These are phyloP conservation scores for Paramisgurnus dabryanus DNA, from an alignment of 2,113 vertebrate species.

Conservation along the genomic window DNA sequence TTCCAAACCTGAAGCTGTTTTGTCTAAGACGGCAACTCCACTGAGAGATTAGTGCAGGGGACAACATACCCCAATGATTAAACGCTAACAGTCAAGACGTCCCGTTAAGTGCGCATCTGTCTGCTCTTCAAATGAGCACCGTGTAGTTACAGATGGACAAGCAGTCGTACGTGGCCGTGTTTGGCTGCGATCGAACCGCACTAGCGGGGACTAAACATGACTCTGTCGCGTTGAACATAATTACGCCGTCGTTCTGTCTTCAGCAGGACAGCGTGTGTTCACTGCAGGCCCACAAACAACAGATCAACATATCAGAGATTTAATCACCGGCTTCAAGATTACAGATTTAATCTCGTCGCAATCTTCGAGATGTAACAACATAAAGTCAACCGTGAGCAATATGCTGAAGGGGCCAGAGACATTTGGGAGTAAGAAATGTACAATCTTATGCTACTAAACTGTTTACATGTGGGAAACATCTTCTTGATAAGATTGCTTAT, in stretches of 20 bases:
- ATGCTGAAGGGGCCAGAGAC: slow-evolving; percentile 43
- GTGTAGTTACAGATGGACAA: slow-evolving; percentile 62
- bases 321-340: slow-evolving; percentile 68
- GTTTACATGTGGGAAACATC: slow-evolving; percentile 56
- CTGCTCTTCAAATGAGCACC: slow-evolving; percentile 76
- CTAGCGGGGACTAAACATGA: slow-evolving; percentile 60
- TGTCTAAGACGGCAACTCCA: slow-evolving; percentile 57
- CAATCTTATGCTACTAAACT: slow-evolving; percentile 46
- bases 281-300: slow-evolving; percentile 38
- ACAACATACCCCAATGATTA: slow-evolving; percentile 44
- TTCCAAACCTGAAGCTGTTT: slow-evolving; percentile 37
- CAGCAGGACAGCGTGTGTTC: slow-evolving; percentile 33
- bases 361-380: slow-evolving; percentile 65
- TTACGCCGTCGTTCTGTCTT: slow-evolving; percentile 53
- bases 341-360: slow-evolving; percentile 64
- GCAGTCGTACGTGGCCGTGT: slow-evolving; percentile 57
- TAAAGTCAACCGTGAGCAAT: slow-evolving; percentile 63
- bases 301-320: slow-evolving; percentile 57
- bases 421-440: slow-evolving; percentile 58
- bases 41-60: slow-evolving; percentile 68
- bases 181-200: slow-evolving; percentile 70
- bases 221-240: slow-evolving; percentile 65
- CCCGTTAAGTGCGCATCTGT: slow-evolving; percentile 73
- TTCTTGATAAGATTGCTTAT: slow-evolving; percentile 67
- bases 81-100: slow-evolving; percentile 40